Evolutionary conservation across 2,113 vertebrate species (phyloP), one percentile per base, ranked within the genome.

Genomic region (Mixornis gularis): DNA sequence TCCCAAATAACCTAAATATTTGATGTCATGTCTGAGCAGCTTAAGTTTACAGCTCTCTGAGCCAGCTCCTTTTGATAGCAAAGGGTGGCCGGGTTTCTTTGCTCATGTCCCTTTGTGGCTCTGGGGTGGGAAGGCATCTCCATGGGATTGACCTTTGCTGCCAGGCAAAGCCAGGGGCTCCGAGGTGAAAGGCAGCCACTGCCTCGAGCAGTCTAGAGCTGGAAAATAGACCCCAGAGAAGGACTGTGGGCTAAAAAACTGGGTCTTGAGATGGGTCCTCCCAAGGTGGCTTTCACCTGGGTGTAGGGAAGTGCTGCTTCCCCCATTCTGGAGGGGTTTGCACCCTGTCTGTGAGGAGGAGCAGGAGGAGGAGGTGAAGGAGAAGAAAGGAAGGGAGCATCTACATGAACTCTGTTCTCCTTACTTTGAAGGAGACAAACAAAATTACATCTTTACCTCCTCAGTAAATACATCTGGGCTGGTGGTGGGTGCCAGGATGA

Each of bases 1-100:
- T 93, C 94, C 96, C 94, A 94, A 52, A 93, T 92, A 92, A 90
- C 95, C 87, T 96, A 94, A 96, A 95, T 95, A 95, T 95, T 92
- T 95, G 96, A 94, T 96, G 95, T 80, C 65, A 6, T 64, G 86
- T 92, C 91, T 89, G 91, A 96, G 91, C 93, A 87, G 80, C 87
- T 96, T 89, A 95, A 92, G 81, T 82, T 92, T 76, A 91, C 85
- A 91, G 63, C 0, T 1, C 81, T 89, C 73, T 74, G 83, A 93
- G 91, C 62, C 0, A 0, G 11, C 68, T 90, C 59, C 69, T 78
- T 87, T 49, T 32, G 60, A 63, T 72, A 29, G 72, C n/a, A 6
- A 30, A 32, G 74, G 58, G 51, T 53, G 85, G 76, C 40, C 1
- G 0, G 48, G 32, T 71, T 78, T 60, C 73, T 58, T 63, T 11